Base-by-base conservation (phyloP, 2,113 vertebrate genomes). In the Spizaetus ornatus region DNA sequence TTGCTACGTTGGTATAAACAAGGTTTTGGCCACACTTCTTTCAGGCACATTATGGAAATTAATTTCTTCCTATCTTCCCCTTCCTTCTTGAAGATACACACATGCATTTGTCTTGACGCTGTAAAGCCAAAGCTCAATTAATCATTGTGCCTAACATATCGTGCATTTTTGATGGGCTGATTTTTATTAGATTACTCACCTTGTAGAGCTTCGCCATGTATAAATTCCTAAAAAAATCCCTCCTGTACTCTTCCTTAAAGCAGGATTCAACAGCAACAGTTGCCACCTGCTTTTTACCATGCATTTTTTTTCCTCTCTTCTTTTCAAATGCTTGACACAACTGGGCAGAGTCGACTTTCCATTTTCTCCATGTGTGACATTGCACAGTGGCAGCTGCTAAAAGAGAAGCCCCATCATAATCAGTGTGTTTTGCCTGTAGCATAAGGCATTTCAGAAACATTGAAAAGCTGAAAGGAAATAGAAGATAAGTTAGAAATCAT, bases 401-500 rank as follows among this genome's bases (percentile, higher is more conserved):
- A 92, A 96, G 92, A 90, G 96, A 94, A 94, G 67, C 82, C 93
- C 93, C 92, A 90, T 95, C 93, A 73, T 96, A 96, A 97, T 97
- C 97, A 97, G 92, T 13, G 67, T 97, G 97, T 97, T 97, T 97
- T 97, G 95, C 97, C 97, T 97, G 95, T 97, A 96, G 97, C 97
- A 95, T 95, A 95, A 97, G 96, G 88, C 97, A 97, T 97, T 97
- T 98, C 95, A 92, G 95, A 96, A 96, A 95, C 88, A 95, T 26
- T 93, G 95, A 95, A 89, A 92, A 93, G 85, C 32, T 32, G 93
- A 95, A 94, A 95, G 92, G 88, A 96, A 97, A 89, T 82, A 59
- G 83, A 84, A 95, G 59, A 19, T 96, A 97, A 97, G 74, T 92
- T 90, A 90, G 95, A 96, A 96, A 94, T 97, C 93, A 87, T 36